phyloP scores from a whole-genome alignment of 2,113 vertebrate species.

The Cervus canadensis region DNA sequence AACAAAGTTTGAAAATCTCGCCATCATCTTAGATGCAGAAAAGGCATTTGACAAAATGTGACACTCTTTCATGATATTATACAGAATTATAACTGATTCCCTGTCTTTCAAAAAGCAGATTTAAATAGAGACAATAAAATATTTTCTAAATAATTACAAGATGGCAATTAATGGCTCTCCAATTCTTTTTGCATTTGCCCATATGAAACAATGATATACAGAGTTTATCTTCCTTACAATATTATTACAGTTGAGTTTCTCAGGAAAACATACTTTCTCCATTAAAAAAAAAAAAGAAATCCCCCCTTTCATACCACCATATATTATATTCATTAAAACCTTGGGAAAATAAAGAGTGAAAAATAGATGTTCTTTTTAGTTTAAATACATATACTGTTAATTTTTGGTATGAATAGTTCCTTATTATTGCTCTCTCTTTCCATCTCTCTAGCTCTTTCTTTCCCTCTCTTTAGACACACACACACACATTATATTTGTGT shows the following conservation, averaged over 20 bases:
- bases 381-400: background rate
- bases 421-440: background rate
- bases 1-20: background rate
- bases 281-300: background rate
- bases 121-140: background rate
- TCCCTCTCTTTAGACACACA: background rate
- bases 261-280: background rate
- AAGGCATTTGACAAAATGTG: background rate
- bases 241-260: background rate
- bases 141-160: background rate
- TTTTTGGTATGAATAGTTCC: background rate
- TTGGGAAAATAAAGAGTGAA: background rate
- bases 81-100: background rate
- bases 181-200: background rate
- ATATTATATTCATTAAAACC: background rate
- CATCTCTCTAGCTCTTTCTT: background rate
- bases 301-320: background rate
- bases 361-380: background rate
- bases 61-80: background rate
- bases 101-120: background rate
- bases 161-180: background rate
- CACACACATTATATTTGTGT: background rate
- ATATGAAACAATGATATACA: background rate
- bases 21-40: background rate
- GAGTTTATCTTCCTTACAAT: background rate